Evolutionary conservation across 2,888 invertebrate species (phyloP).

Genomic region (Eupithecia insigniata): DNA sequence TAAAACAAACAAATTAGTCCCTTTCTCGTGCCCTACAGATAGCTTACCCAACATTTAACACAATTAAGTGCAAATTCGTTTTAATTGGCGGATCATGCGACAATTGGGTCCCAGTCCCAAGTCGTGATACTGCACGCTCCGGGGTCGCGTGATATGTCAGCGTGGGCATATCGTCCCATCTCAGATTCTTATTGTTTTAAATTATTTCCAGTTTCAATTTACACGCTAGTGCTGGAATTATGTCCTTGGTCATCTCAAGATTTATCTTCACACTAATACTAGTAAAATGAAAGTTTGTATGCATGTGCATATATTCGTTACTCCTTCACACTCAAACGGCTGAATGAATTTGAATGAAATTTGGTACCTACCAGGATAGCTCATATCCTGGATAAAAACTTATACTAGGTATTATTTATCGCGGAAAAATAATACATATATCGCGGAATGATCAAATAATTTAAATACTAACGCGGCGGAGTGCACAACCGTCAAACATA

Average conservation of each 20-base stretch:
- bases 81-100: slow-evolving; percentile 45
- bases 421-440: too few relatives aligned
- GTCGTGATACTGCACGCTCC: slow-evolving; percentile 50
- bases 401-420: not conserved
- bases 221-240: slow-evolving; percentile 18
- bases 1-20: slow-evolving; percentile 26
- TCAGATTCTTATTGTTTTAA: slow-evolving; percentile 63
- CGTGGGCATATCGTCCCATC: slow-evolving; percentile 58
- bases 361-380: not conserved
- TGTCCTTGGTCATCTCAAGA: slow-evolving; percentile 8
- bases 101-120: slow-evolving; percentile 42
- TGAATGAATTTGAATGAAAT: not conserved
- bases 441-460: not conserved
- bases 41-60: slow-evolving; percentile 36
- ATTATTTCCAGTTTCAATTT: slow-evolving; percentile 45
- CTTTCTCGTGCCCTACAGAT: slow-evolving; percentile 35
- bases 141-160: slow-evolving; percentile 75
- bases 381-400: not conserved
- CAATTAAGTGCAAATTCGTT: slow-evolving; percentile 39
- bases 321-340: not conserved
- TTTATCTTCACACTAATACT: not conserved
- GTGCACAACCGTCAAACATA: too few relatives aligned
- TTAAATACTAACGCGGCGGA: too few relatives aligned
- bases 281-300: not conserved
- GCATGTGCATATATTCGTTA: not conserved